phyloP scores from a whole-genome alignment of 2,113 vertebrate genomes.

The Plecotus auritus region DNA sequence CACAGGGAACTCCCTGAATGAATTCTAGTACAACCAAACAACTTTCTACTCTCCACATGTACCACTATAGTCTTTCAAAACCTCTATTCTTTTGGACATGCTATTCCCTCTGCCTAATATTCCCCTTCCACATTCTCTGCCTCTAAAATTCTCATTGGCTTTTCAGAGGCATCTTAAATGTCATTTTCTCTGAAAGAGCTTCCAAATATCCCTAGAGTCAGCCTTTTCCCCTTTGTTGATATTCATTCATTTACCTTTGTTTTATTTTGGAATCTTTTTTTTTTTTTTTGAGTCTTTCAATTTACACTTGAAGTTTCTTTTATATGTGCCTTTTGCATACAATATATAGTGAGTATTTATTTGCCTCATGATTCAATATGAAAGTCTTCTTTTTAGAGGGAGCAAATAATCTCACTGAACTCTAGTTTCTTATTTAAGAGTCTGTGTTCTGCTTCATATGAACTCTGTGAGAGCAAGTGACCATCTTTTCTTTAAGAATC shows the following conservation, averaged over 20 bases:
- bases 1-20: not conserved
- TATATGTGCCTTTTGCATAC: not conserved
- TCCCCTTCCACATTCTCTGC: not conserved
- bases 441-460: not conserved
- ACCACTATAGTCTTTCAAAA: not conserved
- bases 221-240: not conserved
- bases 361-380: not conserved
- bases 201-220: not conserved
- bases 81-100: not conserved
- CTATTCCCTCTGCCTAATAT: not conserved
- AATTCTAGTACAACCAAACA: not conserved
- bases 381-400: not conserved
- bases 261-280: conserved; percentile 36
- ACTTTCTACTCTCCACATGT: not conserved
- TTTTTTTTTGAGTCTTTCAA: conserved; percentile 26
- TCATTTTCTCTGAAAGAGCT: not conserved
- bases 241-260: not conserved
- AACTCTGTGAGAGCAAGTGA: not conserved
- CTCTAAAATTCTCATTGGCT: not conserved
- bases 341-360: not conserved
- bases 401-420: not conserved
- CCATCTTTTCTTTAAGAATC: not conserved
- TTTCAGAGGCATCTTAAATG: not conserved
- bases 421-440: not conserved
- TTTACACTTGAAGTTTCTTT: not conserved